Evolutionary conservation across 2,797 vertebrate species (phyloP), one percentile per base, ranked within the genome.

Genomic region (Mico argentatus): DNA sequence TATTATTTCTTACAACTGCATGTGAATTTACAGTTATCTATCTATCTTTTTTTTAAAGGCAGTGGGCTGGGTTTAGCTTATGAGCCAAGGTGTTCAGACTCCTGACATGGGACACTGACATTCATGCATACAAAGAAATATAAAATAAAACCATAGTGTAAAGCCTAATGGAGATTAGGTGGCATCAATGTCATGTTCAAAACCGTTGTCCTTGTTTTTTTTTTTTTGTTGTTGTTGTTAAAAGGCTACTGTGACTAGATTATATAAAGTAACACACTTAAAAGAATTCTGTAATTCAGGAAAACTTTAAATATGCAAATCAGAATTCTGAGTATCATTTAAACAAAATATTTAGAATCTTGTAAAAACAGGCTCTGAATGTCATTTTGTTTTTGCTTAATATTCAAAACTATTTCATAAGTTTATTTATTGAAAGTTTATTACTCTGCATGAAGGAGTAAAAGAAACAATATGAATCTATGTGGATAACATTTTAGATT

Each of bases 391-490:
- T 59, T 30, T 67, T 80, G 80, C 30, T 94, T 83, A 88, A 41
- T 70, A 50, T 50, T 82, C 48, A 96, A 87, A 87, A 79, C 11
- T 24, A 61, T 70, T 97, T 36, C 36, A 75, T 5, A 84, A 72
- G 19, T 76, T 15, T 30, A 85, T 72, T 88, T 93, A 61, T 55
- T 88, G 33, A 83, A 86, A n/a, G n/a, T n/a, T n/a, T 88, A 90
- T 81, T 88, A 67, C 17, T 44, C 17, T 79, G 1, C 4, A 92
- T 91, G 89, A 76, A 90, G 84, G 24, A 88, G 10, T 67, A 95
- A 83, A 6, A 17, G 61, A 96, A 91, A 95, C 39, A 59, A 70
- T 85, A 61, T 70, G 85, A 90, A 80, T 86, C 46, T 86, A 67
- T 27, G 13, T 36, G 20, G 4, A 80, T 92, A 48, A 73, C 36